Evolutionary conservation across 2,113 vertebrate genomes (phyloP).

Genomic region (Pseudopodoces humilis): DNA sequence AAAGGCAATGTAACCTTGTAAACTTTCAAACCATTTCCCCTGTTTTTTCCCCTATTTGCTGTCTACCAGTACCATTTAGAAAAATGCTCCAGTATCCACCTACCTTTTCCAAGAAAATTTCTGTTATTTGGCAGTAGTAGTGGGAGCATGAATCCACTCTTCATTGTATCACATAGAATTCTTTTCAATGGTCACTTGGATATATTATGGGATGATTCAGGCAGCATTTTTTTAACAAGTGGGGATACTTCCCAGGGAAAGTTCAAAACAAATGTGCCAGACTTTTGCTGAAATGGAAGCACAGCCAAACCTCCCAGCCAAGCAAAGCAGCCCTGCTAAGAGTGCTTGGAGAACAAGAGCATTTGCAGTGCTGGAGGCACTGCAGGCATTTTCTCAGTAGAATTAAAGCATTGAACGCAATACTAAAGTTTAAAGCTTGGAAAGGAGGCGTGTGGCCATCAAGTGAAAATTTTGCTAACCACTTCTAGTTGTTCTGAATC

Average conservation of each 20-base stretch:
- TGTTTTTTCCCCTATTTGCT: neutral
- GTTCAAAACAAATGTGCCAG: neutral
- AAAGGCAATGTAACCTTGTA: neutral
- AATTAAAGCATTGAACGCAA: neutral
- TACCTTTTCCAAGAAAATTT: neutral
- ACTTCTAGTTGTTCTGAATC: neutral
- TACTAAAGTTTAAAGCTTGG: neutral
- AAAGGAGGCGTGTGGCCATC: fast-evolving
- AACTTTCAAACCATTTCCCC: neutral
- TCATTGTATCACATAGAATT: neutral
- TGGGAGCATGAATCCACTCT: neutral
- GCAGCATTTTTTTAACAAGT: neutral
- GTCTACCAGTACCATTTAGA: neutral
- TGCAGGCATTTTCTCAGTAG: neutral
- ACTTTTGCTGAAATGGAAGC: neutral
- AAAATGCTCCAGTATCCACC: neutral
- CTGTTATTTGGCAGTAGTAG: neutral
- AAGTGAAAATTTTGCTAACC: neutral
- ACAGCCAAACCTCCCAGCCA: neutral
- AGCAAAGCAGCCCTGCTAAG: neutral
- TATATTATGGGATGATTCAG: neutral
- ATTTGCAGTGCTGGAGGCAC: neutral
- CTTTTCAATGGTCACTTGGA: neutral
- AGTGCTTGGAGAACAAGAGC: neutral
- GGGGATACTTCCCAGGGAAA: neutral